Conservation (phyloP, 2,113 vertebrate species). For the Bubalus kerabau region DNA sequence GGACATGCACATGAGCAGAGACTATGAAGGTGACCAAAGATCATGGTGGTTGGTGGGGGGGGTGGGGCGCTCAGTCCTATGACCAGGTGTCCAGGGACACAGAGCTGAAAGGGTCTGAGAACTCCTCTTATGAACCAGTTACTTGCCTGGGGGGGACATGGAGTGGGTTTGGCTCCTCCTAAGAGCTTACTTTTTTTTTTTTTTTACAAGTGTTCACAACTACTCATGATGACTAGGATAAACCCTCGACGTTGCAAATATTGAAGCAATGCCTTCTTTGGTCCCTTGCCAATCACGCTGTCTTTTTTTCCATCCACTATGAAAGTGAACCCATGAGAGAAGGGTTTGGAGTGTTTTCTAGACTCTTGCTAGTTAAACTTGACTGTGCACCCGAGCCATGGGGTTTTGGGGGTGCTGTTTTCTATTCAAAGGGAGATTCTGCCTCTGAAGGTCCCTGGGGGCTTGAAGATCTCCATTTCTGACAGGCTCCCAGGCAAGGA, state of each 20-base stretch:
- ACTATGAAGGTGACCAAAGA: background rate
- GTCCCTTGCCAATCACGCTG: background rate
- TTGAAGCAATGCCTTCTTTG: background rate
- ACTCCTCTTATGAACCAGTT: background rate
- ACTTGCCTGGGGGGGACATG: background rate
- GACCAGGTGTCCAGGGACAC: background rate
- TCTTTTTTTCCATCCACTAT: background rate
- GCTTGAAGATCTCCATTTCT: background rate
- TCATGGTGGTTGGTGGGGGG: background rate
- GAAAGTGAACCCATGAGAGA: background rate
- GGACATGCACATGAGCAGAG: background rate
- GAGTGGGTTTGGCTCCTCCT: background rate
- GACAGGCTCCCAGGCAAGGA: background rate
- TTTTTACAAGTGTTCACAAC: background rate
- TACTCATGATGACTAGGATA: background rate
- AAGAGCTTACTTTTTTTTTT: background rate
- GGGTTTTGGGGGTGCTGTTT: rapidly evolving
- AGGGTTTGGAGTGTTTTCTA: background rate
- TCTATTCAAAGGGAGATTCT: background rate
- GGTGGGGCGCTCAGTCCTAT: background rate
- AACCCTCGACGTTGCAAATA: background rate
- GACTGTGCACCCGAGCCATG: background rate
- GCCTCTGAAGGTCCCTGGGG: background rate
- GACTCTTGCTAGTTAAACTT: background rate
- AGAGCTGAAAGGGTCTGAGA: background rate